Evolutionary conservation across 2,113 vertebrate species (phyloP), one percentile per base, ranked within the genome.

Genomic region (Octodon degus): DNA sequence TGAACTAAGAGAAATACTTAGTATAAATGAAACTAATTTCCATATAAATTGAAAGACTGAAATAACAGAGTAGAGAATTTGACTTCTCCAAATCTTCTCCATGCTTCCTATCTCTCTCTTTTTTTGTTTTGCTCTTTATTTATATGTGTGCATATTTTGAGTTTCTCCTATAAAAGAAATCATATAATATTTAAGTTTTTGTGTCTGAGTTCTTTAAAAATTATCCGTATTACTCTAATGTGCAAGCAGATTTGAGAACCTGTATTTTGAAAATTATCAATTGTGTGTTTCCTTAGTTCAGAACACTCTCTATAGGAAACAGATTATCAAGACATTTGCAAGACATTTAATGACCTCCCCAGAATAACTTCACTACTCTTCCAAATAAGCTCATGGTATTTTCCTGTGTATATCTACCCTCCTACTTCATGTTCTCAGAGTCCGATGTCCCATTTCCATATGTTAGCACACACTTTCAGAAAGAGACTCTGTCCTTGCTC

Each of bases 271-370:
- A 85, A 76, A 88, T 43, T 77, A 81, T 50, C 16, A 90, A 13
- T 43, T 62, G 25, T 60, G 25, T 19, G 22, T 34, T 30, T 90
- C 43, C 25, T 50, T 17, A 72, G 11, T 77, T 67, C 58, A 62
- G 84, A 93, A 72, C 14, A 55, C 34, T 89, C 27, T 90, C 58
- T 24, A 34, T n/a, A 88, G 63, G 79, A 89, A 92, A 95, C 40
- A 76, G 50, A 30, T 50, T 50, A 27, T 47, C 55, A 79, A 6
- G 43, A 43, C 74, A 63, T 67, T 63, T 80, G 67, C n/a, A 60
- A 63, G 67, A 16, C 37, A 13, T 40, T 89, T 74, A 63, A 53
- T 37, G 25, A 81, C 19, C 37, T 93, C 81, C 43, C 47, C 5
- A 37, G 40, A 72, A 86, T n/a, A 63, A 4, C 34, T 68, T 13